Base-by-base conservation (phyloP, 2,113 vertebrate species). In the Saguinus imperator region DNA sequence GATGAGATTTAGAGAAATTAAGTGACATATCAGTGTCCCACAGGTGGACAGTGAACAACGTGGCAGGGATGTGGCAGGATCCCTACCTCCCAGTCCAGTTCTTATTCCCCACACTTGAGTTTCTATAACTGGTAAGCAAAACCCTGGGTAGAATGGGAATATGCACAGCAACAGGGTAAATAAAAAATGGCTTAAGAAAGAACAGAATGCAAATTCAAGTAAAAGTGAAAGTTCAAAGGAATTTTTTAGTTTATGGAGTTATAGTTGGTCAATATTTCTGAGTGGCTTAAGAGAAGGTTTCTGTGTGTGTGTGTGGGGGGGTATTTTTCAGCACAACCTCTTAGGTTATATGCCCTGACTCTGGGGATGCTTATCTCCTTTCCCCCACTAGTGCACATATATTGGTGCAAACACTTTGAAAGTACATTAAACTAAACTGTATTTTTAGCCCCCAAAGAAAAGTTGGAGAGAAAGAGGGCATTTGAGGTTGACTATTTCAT, bases 141-240 rank as follows among this genome's bases (percentile, higher is more conserved):
- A 27, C 45, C 72, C 86, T 64, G 12, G 20, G 6, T 52, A 9
- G 14, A 9, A 37, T n/a, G 18, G 16, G 27, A 3, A 61, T 61
- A 58, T 10, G 23, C 35, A 52, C 17, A 73, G 76, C 58, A 57
- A 16, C 2, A 43, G 76, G 14, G 25, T 52, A 72, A 58, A 76
- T 75, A 32, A 25, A 87, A 93, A 79, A 83, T 93, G 37, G 29
- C 52, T 79, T 89, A 87, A 37, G 68, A 64, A 91, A 83, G 40
- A 64, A 91, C 8, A 84, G 25, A 76, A 45, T 57, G 75, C 8
- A 89, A 79, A 61, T 87, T 79, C 35, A 92, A 87, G 64, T 29
- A 25, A 87, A 89, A 75, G 70, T 50, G 10, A 90, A 83, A 72
- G n/a, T 45, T 89, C 37, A 50, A 68, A 77, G 57, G 17, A 58